Evolutionary conservation across 2,888 invertebrate genomes (phyloP), one percentile per base, ranked within the genome.

Genomic region (Drosophila quinaria): DNA sequence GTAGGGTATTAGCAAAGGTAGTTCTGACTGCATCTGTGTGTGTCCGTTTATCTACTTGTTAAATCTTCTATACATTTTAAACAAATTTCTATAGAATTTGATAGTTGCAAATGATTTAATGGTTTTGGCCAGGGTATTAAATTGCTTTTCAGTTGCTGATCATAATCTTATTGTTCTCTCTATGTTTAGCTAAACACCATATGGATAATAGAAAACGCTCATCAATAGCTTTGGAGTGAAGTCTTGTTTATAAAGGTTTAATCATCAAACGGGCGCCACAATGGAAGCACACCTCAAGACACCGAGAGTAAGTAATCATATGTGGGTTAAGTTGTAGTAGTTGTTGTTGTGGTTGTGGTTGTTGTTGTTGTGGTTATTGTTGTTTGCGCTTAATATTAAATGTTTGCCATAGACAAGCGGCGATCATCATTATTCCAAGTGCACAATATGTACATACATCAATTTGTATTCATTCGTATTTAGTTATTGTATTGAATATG

Each of bases 311-410:
- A 69, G 66, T 54, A 73, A 73, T 71, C 65, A 66, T 51, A 87
- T 82, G 89, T 83, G 89, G 83, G 83, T 62, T 79, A 83, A 62
- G 60, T 46, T 70, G 65, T 39, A 56, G 41, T 61, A 44, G 54
- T 47, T 58, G 56, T n/a, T 29, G 10, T 3, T 29, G 31, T 3
- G 17, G 31, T 42, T 47, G 49, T 8, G 17, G 19, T 22, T 42
- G 42, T 11, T 17, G 15, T 41, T 10, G 42, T 22, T 39, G 47
- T 55, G 35, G 54, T 39, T 41, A 10, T 44, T 46, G 67, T 54
- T 74, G 70, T 77, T 80, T 80, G 59, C 49, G 74, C 54, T 81
- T 59, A 66, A 73, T 67, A 70, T 52, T 70, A 79, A 88, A 69
- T 86, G 69, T 59, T 85, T 74, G 70, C 65, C 67, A 61, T 56